Evolutionary conservation across 2,888 invertebrate genomes (phyloP), one percentile per base, ranked within the genome.

Genomic region (Himalopsyche anomala): DNA sequence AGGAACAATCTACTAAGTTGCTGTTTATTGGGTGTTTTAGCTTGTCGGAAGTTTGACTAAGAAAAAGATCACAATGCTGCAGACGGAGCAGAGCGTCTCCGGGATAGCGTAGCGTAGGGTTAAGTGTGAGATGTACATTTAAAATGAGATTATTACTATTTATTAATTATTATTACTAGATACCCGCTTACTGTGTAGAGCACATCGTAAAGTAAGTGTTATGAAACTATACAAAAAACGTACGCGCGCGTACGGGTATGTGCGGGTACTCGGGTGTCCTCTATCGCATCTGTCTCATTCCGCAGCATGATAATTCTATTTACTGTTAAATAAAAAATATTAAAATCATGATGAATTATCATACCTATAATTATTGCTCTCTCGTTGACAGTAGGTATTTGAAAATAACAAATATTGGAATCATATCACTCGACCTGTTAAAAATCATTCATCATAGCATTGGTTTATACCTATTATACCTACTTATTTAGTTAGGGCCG

Each of bases 341-440:
- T n/a, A 80, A 55, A 55, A 51, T 51, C 40, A 74, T 45, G 51
- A 19, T 83, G 74, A 36, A 74, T 38, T 74, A 74, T 74, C 74
- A 74, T 74, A 38, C 74, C 74, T 74, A 74, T 74, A 74, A 74
- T 69, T 82, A 85, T 85, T 45, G 85, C 86, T 91, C 91, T 91
- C 91, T 91, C 91, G 91, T 92, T 92, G 91, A 91, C 90, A 84
- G 88, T 88, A 88, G 88, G 62, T 83, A 85, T 86, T 82, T 91
- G 91, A 90, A 90, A 89, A 89, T 89, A 90, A 90, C 83, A 81
- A 55, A 87, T 62, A 84, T 91, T 91, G 91, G 91, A 92, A 92
- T 94, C 94, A 95, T 94, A 94, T 94, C 94, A 94, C 93, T 93
- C 92, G 92, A 93, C 90, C 93, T 93, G 91, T 92, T 93, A 91